A percentile compares a stretch with the other conserved stretches of the same genome.
Evolutionary conservation across 2,888 invertebrate species (phyloP).

Genomic region (Eledona agricola): DNA sequence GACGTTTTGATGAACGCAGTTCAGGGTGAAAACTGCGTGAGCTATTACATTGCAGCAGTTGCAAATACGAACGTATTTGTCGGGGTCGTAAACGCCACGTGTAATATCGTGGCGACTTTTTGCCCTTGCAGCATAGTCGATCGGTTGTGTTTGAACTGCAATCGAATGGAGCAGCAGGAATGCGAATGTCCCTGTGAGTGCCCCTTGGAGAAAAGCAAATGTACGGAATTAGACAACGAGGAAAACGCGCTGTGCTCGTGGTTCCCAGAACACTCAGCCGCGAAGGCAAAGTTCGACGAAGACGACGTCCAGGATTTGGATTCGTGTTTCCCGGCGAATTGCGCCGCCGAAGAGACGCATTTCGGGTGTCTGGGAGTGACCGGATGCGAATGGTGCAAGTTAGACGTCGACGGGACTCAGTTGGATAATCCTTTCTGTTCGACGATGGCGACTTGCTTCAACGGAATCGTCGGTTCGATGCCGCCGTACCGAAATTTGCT

Average conservation of each 20-base stretch:
- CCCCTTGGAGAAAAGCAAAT: slow-evolving; percentile 61
- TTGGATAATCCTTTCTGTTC: slow-evolving; percentile 81
- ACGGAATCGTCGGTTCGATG: slow-evolving; percentile 82
- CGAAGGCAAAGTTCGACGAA: slow-evolving; percentile 43
- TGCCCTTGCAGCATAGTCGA: slow-evolving; percentile 93
- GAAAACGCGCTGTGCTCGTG: slow-evolving; percentile 56
- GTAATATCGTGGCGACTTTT: slow-evolving; percentile 81
- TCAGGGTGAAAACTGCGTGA: slow-evolving; percentile 87
- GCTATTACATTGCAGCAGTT: slow-evolving; percentile 83
- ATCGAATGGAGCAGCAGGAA: slow-evolving; percentile 92
- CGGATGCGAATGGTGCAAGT: slow-evolving; percentile 92
- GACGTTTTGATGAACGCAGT: slow-evolving; percentile 83
- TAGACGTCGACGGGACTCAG: slow-evolving; percentile 78
- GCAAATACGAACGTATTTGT: slow-evolving; percentile 89
- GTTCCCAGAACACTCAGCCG: slow-evolving; percentile 45
- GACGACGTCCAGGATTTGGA: slow-evolving; percentile 57
- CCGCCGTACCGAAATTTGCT: slow-evolving; percentile 84
- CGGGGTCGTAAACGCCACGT: slow-evolving; percentile 87
- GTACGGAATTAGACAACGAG: slow-evolving; percentile 52
- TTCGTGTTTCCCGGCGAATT: slow-evolving; percentile 74
- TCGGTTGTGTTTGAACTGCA: slow-evolving; percentile 88
- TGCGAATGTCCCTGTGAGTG: slow-evolving; percentile 97
- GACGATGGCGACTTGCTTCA: slow-evolving; percentile 82
- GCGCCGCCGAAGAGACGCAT: slow-evolving; percentile 72
- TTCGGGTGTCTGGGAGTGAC: slow-evolving; percentile 74